Evolutionary conservation across 2,797 vertebrate genomes (phyloP).

Genomic region (Cryptoblepharus egeriae): DNA sequence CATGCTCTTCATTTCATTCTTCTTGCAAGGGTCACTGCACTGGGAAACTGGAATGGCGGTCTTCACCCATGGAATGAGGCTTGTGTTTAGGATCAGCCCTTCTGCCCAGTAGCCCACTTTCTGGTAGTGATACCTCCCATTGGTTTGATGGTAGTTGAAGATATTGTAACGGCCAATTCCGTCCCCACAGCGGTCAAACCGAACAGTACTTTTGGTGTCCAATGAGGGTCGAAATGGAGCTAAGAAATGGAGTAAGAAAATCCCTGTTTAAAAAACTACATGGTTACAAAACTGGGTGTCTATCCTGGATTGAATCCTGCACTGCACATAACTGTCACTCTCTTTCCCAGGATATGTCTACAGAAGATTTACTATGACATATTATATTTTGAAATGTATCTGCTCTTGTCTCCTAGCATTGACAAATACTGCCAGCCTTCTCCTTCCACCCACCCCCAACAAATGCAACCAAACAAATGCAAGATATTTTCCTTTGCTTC

Average conservation of each 20-base stretch:
- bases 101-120: slow-evolving; percentile 98
- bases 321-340: background rate
- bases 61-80: slow-evolving; percentile 86
- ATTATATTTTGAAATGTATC: background rate
- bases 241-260: slow-evolving; percentile 64
- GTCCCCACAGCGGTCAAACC: slow-evolving; percentile 91
- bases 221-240: slow-evolving; percentile 92
- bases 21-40: slow-evolving; percentile 96
- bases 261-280: background rate
- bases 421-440: background rate
- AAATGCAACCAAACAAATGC: too few relatives aligned
- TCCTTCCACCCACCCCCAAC: too few relatives aligned
- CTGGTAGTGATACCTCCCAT: slow-evolving; percentile 86
- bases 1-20: slow-evolving; percentile 97
- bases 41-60: slow-evolving; percentile 88
- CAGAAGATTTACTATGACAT: background rate
- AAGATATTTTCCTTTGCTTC: too few relatives aligned
- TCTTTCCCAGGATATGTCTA: background rate
- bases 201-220: slow-evolving; percentile 87
- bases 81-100: slow-evolving; percentile 88
- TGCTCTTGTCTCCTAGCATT: background rate
- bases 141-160: slow-evolving; percentile 89
- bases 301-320: background rate
- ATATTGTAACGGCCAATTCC: slow-evolving; percentile 98
- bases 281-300: background rate